Evolutionary conservation across 92 coral and sea anemone species (phyloP).

Genomic region (Micromussa lordhowensis): DNA sequence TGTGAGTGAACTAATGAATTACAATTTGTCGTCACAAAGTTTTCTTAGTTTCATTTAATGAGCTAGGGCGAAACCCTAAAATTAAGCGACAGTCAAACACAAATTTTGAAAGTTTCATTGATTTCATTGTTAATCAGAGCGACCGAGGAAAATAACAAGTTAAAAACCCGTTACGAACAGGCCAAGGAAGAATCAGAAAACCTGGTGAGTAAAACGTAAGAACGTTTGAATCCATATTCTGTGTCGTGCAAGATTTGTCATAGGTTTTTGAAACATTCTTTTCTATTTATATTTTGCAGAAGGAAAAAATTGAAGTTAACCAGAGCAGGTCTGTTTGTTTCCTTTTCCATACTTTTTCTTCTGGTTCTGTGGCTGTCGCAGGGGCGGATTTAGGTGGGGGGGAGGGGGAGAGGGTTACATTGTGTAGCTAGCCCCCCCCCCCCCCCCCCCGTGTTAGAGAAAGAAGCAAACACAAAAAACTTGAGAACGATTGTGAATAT

Average conservation of each 20-base stretch:
- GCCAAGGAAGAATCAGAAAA: conserved; percentile 78
- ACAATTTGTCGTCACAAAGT: background rate
- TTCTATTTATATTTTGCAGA: conserved; percentile 52
- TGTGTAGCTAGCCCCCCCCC: too few relatives aligned
- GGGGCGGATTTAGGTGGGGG: too few relatives aligned
- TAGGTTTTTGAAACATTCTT: background rate
- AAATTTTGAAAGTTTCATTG: background rate
- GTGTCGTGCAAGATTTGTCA: background rate
- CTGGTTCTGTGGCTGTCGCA: background rate
- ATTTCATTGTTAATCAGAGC: conserved; percentile 53
- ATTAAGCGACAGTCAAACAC: background rate
- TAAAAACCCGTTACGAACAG: conserved; percentile 80
- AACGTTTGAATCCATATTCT: background rate
- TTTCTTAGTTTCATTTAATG: background rate
- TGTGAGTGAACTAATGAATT: conserved; percentile 53
- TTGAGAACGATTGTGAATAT: too few relatives aligned
- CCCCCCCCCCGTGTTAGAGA: too few relatives aligned
- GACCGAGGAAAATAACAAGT: conserved; percentile 81
- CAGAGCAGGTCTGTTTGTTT: conserved; percentile 67
- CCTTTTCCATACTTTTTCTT: background rate
- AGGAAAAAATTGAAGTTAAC: conserved; percentile 76
- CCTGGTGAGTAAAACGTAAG: conserved; percentile 55
- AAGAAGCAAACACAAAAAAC: too few relatives aligned
- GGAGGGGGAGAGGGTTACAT: too few relatives aligned
- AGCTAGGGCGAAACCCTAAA: too few relatives aligned